Base-by-base conservation (phyloP, 2,113 vertebrate genomes). In the human (Homo sapiens) region DNA sequence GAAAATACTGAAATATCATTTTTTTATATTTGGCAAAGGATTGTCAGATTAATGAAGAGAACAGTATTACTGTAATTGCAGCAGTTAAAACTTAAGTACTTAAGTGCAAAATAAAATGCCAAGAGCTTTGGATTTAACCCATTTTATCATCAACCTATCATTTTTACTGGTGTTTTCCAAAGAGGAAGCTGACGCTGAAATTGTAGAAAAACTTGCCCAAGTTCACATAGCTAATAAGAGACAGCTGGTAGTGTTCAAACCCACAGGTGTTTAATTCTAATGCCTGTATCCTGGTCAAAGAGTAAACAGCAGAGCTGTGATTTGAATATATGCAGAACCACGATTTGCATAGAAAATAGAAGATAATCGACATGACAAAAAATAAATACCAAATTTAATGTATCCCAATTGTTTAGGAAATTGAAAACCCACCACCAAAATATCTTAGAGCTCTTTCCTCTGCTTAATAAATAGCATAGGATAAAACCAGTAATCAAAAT, bases 401-500 rank as follows among this genome's bases (percentile, higher is more conserved):
- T 64, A 59, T 81, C 38, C 32, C 38, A 73, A 64, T 82, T 73
- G 20, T 75, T 75, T 81, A 66, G 30, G 75, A 52, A 94, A 78
- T n/a, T 72, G 38, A 89, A 97, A 98, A 78, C 7, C 22, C 35
- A 23, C 91, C 76, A 55, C 89, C 32, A 89, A 68, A 95, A 35
- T 83, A 92, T 59, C 32, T 93, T 85, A 66, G 14, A 93, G 8
- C 40, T 95, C 8, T 73, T 14, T 92, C 23, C 20, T 76, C 30
- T 93, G 27, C 80, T 95, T 88, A 90, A 81, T 80, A 80, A 83
- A 83, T 8, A 85, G n/a, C 3, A 30, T 45, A 30, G 38, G 7
- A 35, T 72, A 83, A 93, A 94, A 94, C 18, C 8, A 68, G 17
- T 76, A 72, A 93, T 97, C 83, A 84, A 92, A 98, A 82, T 55